Evolutionary conservation across 2,113 vertebrate species (phyloP), one percentile per base, ranked within the genome.

Genomic region (Bucco capensis): DNA sequence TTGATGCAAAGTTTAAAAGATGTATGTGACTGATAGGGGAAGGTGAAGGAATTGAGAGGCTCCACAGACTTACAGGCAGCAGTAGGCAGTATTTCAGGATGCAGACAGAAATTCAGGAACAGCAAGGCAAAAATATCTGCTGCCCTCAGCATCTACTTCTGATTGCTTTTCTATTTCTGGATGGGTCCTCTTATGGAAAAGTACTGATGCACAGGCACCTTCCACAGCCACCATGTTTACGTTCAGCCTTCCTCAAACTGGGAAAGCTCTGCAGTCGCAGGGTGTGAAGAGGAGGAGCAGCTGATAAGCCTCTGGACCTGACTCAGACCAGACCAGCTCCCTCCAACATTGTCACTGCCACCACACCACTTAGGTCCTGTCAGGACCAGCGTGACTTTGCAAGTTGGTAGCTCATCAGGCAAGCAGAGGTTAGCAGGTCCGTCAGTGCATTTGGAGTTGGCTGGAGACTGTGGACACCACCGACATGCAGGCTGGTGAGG

Each of bases 371-470:
- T 7, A 50, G 1, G 6, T 16, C 46, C 50, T 42, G 37, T 11
- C 22, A 17, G 38, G 37, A 46, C 6, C 15, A 16, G 31, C 0
- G 0, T 19, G 24, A 72, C 46, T 83, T 35, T 47, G 47, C 64
- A 54, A 54, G 57, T 30, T 16, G 8, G 60, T 19, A 76, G 69
- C 42, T 33, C n/a, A 54, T 57, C 23, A 54, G 33, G 23, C 1
- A 13, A 83, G 69, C 33, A 64, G 46, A 19, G 5, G 14, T n/a
- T 5, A 30, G 67, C n/a, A 75, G 73, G 40, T 56, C 14, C 1
- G 0, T 30, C 0, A 0, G 35, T 0, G 3, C 2, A 8, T 38
- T n/a, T 2, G 8, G 53, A 66, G 40, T 31, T 3, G 7, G 16
- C 23, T 24, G 46, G 24, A n/a, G 46, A 25, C 49, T 14, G 7